phyloP scores from a whole-genome alignment of 2,113 vertebrate species.

The Salvelinus sp. region DNA sequence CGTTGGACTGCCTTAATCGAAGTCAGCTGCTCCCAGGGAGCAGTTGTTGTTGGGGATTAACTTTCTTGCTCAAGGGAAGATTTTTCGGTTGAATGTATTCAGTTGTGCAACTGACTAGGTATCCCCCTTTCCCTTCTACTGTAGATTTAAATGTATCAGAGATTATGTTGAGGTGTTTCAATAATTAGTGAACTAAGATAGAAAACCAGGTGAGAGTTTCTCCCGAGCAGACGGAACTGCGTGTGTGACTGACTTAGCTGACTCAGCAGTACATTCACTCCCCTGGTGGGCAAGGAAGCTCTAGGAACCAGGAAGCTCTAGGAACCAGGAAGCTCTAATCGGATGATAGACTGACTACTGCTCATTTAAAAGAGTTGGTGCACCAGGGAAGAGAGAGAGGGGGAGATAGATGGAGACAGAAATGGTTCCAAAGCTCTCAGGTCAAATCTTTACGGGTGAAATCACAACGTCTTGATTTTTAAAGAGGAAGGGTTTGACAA shows the following conservation, averaged over 20 bases:
- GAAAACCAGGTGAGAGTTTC: no score
- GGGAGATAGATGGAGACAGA: no score
- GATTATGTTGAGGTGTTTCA: neutral
- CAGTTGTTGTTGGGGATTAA: no score
- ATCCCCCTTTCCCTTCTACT: neutral
- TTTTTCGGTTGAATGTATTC: no score
- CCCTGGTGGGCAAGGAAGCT: no score
- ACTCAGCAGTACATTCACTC: constrained; percentile 27
- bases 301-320: neutral
- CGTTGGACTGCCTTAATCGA: no score
- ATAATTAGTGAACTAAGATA: neutral
- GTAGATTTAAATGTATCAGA: no score
- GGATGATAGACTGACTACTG: constrained; percentile 16
- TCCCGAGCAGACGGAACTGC: no score
- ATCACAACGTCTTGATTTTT: neutral
- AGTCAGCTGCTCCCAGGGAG: no score
- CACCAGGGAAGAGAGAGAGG: neutral
- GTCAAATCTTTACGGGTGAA: neutral
- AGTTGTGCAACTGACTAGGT: no score
- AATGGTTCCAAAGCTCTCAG: constrained; percentile 8
- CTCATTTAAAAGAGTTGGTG: constrained; percentile 3
- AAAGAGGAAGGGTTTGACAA: no score
- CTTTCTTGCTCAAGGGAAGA: no score
- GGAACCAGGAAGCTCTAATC: constrained; percentile 12
- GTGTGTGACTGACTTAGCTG: neutral